Conservation (phyloP, 2,797 vertebrate species). For the Clangula hyemalis region DNA sequence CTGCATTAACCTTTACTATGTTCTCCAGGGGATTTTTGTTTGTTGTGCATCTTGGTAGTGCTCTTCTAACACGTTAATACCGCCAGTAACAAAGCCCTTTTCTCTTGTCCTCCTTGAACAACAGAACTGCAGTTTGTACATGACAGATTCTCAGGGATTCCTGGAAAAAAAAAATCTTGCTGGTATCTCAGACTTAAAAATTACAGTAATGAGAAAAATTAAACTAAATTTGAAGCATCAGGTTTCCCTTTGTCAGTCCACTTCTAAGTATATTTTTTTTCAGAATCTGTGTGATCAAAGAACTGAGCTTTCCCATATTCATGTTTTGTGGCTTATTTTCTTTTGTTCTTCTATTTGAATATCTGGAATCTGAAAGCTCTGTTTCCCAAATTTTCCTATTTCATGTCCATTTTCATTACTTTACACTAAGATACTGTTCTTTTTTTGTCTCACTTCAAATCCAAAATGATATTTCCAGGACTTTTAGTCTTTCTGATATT, state of each 20-base stretch:
- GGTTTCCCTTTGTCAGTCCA: background rate
- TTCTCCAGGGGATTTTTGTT: background rate
- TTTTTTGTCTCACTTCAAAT: background rate
- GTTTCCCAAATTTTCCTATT: background rate
- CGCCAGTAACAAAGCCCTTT: background rate
- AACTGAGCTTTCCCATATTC: background rate
- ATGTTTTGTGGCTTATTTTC: background rate
- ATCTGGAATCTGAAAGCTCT: background rate
- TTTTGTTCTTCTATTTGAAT: background rate
- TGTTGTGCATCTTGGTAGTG: background rate
- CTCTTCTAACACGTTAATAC: background rate
- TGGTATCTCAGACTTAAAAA: background rate
- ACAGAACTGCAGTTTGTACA: background rate
- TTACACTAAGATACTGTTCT: background rate
- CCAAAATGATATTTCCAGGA: background rate
- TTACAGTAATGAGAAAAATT: background rate
- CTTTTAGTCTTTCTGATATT: background rate
- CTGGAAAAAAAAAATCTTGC: background rate
- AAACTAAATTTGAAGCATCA: background rate
- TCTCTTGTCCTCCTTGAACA: background rate
- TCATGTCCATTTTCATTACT: background rate
- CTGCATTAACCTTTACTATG: background rate
- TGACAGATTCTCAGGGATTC: background rate
- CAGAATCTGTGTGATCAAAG: background rate
- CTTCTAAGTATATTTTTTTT: background rate